Percentiles rank a stretch among this genome's conserved stretches.
Conservation (phyloP, 2,888 invertebrate genomes). For the Rotaria socialis region DNA sequence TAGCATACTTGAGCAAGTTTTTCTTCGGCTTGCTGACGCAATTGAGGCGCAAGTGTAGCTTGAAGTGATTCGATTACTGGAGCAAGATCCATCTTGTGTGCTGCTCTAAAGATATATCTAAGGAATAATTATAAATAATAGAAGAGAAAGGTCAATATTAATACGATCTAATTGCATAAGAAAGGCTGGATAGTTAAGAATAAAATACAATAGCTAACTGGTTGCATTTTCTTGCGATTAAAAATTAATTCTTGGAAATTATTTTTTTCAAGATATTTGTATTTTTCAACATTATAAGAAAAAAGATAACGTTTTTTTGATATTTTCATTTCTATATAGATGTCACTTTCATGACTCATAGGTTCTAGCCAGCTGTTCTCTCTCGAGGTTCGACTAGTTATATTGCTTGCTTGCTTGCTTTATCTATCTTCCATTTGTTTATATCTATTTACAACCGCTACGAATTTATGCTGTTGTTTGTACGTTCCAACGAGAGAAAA, state of each 20-base stretch:
- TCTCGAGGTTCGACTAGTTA: not conserved
- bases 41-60: slow-evolving; percentile 81
- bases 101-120: not conserved
- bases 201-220: not conserved
- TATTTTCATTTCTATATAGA: not conserved
- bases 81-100: slow-evolving; percentile 16
- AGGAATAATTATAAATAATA: not conserved
- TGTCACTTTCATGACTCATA: slow-evolving; percentile 5
- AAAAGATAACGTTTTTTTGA: not conserved
- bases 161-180: not conserved
- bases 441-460: not conserved
- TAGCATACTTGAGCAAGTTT: slow-evolving; percentile 76
- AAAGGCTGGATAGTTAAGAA: not conserved
- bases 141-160: not conserved
- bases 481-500: not conserved
- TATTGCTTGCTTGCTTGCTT: not conserved
- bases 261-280: not conserved
- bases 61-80: slow-evolving; percentile 75
- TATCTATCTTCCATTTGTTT: not conserved
- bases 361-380: not conserved
- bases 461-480: not conserved
- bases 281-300: not conserved
- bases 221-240: not conserved
- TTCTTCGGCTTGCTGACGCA: slow-evolving; percentile 83
- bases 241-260: not conserved